phyloP scores from a whole-genome alignment of 2,888 invertebrate genomes.

The Catocala nupta region DNA sequence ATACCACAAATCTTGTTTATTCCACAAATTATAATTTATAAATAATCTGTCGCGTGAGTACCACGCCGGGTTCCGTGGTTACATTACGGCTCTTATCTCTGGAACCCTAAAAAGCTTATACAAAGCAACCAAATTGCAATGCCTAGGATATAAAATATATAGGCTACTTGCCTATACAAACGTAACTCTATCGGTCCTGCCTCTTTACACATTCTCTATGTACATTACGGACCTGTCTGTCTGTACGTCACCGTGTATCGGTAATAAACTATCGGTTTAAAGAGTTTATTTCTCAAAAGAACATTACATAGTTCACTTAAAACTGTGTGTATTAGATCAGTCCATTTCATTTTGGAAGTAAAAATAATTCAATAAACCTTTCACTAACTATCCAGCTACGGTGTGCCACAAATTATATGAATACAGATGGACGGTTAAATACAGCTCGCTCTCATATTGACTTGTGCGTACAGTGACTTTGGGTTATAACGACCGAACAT shows the following conservation, averaged over 20 bases:
- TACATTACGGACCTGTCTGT: constrained; percentile 37
- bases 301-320: no score
- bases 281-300: no score
- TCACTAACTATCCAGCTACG: no score
- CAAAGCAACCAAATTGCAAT: constrained; percentile 46
- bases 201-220: constrained; percentile 29
- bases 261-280: no score
- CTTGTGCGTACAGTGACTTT: no score
- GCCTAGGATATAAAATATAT: constrained; percentile 35
- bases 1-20: constrained; percentile 48
- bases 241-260: constrained; percentile 30
- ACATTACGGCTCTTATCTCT: constrained; percentile 26
- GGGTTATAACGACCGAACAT: no score
- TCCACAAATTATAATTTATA: constrained; percentile 43
- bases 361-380: not conserved
- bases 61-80: constrained; percentile 35
- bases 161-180: constrained; percentile 26
- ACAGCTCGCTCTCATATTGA: no score
- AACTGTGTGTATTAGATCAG: not conserved
- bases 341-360: not conserved
- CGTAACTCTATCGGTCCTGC: constrained; percentile 17
- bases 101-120: constrained; percentile 43
- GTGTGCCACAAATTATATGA: no score
- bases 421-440: no score
- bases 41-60: constrained; percentile 28